phyloP scores from a whole-genome alignment of 2,113 vertebrate genomes.

The Origma solitaria region DNA sequence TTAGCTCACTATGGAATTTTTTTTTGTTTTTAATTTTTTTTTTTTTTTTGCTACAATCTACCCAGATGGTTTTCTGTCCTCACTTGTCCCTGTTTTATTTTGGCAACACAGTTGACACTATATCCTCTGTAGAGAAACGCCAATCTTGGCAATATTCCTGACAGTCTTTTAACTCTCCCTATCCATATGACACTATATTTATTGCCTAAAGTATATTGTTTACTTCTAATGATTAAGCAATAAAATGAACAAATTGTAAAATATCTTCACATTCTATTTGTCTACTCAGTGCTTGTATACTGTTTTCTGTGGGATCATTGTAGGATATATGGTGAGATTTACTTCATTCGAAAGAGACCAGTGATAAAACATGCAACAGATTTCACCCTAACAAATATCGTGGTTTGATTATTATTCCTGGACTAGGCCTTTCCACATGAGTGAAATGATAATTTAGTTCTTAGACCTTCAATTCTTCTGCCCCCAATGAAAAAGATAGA shows the following conservation, averaged over 20 bases:
- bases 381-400: neutral
- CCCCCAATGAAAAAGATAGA: neutral
- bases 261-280: neutral
- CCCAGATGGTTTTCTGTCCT: constrained; percentile 8
- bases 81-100: constrained; percentile 14
- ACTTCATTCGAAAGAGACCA: neutral
- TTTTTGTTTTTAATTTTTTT: neutral
- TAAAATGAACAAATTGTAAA: neutral
- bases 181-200: constrained; percentile 7
- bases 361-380: neutral
- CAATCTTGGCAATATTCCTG: constrained; percentile 21
- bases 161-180: constrained; percentile 20
- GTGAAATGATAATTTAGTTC: neutral
- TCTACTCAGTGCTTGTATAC: neutral
- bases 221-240: neutral
- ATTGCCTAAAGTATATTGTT: neutral
- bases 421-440: neutral
- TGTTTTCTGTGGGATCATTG: neutral
- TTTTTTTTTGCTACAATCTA: neutral
- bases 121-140: constrained; percentile 10
- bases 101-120: neutral
- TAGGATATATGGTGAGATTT: neutral
- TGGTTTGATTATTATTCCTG: neutral
- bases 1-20: neutral
- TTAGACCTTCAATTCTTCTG: neutral